Evolutionary conservation across 53 echinoderm and acorn worm species (phyloP), one percentile per base, ranked within the genome.

Genomic region (Stichopus horrens): DNA sequence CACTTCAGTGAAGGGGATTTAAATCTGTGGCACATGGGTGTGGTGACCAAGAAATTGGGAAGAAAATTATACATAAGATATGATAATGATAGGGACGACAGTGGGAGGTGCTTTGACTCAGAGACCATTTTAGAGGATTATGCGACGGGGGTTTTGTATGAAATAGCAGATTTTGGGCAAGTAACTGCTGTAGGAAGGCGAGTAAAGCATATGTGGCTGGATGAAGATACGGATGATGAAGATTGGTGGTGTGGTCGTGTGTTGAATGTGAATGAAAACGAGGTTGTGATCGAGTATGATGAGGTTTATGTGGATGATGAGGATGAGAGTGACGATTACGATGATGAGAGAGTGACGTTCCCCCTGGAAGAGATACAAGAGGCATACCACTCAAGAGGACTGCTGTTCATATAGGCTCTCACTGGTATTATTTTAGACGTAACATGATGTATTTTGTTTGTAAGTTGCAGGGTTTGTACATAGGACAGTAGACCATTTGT

Each of bases 261-360:
- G 53, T 21, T 51, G 37, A 76, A 52, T 76, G 51, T 76, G 37
- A 76, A 76, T 14, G 23, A 76, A 7, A 53, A 76, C 5, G 76
- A 76, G 76, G 23, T 76, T 6, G 76, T 76, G 76, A 76, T 76
- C 5, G 76, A 76, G 76, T 76, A 59, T 59, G 11, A 9, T 8
- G 59, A 8, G 8, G 59, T 8, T 59, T 8, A 9, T 4, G 8
- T 59, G 59, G 59, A 76, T 51, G 76, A 76, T 23, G 20, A 76
- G 5, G 76, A 76, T 52, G 20, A 76, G 5, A 37, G 11, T 11
- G 2, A 20, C 23, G 76, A 76, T 51, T 37, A 11, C 23, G 76
- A 76, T 20, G 76, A 76, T 76, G 76, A 23, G 53, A 76, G 23
- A 76, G 76, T 76, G 21, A 76, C 21, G 13, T 76, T 76, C 76